phyloP scores from a whole-genome alignment of 2,888 invertebrate genomes.

The Drosophila dives region DNA sequence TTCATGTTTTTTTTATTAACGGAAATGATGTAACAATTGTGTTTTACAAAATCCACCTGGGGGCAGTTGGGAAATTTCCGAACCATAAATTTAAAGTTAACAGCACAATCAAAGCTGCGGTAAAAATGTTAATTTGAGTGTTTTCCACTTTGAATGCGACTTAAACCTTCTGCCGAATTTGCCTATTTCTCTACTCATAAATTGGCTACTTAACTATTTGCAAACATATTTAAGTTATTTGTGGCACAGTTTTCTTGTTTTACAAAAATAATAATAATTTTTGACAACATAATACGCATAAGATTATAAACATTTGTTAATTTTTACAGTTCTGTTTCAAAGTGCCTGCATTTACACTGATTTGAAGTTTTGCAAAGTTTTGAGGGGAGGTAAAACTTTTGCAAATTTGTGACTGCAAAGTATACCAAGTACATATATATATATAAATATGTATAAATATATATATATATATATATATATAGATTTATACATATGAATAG shows the following conservation, averaged over 20 bases:
- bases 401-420: slow-evolving; percentile 1
- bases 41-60: background rate
- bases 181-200: slow-evolving; percentile 30
- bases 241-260: slow-evolving; percentile 13
- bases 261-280: slow-evolving; percentile 15
- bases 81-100: background rate
- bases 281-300: slow-evolving; percentile 51
- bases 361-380: slow-evolving; percentile 43
- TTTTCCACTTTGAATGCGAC: slow-evolving; percentile 1
- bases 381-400: slow-evolving; percentile 8
- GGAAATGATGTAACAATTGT: background rate
- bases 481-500: background rate
- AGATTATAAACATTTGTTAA: slow-evolving; percentile 23
- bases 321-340: slow-evolving; percentile 2
- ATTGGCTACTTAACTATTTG: slow-evolving; percentile 51
- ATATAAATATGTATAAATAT: background rate
- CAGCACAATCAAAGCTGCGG: background rate
- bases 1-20: background rate
- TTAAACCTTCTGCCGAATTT: slow-evolving; percentile 5
- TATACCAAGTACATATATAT: background rate
- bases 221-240: slow-evolving; percentile 7
- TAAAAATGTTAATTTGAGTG: background rate
- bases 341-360: slow-evolving; percentile 37
- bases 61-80: background rate
- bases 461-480: background rate